Evolutionary conservation across 64 coral and sea anemone species (phyloP), one percentile per base, ranked within the genome.

Genomic region (Porites australiensis): DNA sequence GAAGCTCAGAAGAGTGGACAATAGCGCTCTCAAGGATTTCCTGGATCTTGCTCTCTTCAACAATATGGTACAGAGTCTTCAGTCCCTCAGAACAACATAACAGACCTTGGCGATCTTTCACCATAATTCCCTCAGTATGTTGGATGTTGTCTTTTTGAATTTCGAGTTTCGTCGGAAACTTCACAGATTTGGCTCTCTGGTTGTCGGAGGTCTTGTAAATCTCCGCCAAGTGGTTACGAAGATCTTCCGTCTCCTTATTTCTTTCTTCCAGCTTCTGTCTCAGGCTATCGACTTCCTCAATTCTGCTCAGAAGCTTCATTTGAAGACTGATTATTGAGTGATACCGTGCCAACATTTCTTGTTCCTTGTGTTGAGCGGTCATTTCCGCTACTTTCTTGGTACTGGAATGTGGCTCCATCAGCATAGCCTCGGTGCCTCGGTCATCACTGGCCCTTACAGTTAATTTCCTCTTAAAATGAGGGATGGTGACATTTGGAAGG

Each of bases 271-370:
- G 58, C 64, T 83, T 90, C 45, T 95, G 83, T 64, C 89, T 92
- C 57, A 95, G 63, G 48, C 66, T 70, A 22, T 92, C 96, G 4
- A 98, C 91, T 67, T 95, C 65, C 57, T 98, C 96, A 58, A 95
- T 94, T 13, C 82, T 71, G 27, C 83, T 77, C 0, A 98, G 64
- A 4, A 98, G 86, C 51, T 89, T 92, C 96, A 98, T 98, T 55
- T 98, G 96, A 20, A 98, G 86, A 3, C 93, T 93, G 37, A 98
- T 95, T 11, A 98, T 98, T 69, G 87, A 98, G 44, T 93, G 90
- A 15, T 91, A 95, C 5, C 91, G 91, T 63, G 94, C 96, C 45
- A 95, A 72, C 49, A 98, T 88, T 53, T 89, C 85, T 63, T 88
- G 54, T 13, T 88, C 76, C 15, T 91, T 70, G 11, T 98, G 92